Evolutionary conservation across 2,888 invertebrate species (phyloP), one percentile per base, ranked within the genome.

Genomic region (Mantis religiosa): DNA sequence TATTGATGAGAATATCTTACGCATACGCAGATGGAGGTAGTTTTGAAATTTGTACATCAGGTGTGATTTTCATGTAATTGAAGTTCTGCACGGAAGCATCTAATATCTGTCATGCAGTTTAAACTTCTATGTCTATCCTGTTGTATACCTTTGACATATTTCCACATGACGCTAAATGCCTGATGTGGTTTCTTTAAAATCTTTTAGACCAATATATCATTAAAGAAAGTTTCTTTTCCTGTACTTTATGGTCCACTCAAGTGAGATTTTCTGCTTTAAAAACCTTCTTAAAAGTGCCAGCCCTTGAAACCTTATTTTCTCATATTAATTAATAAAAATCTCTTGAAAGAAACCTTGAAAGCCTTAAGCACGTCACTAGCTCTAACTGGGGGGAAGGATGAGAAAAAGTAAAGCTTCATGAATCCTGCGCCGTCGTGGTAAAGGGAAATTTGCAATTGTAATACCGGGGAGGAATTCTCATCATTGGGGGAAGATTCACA

Each of bases 391-490:
- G 15, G 14, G 54, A 71, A 20, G 54, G 25, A 20, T 15, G 54
- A 71, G 54, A 71, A 71, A 71, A 71, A 20, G 54, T 71, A 71
- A 71, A 71, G 54, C 54, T 20, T 15, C 54, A 71, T 25, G 54
- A 71, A 71, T 6, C 54, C 54, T 71, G 54, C 54, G 54, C 25
- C 54, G 54, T 71, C 54, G 54, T 71, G 54, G 54, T 85, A 86
- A 86, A 86, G 81, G 86, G 86, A 86, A 81, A 86, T 86, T 86
- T 86, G 86, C 86, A 86, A 86, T 86, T 86, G 86, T 86, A 86
- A 86, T 86, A 81, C 30, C 47, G 27, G 81, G 27, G 81, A 86
- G 86, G 25, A 81, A 81, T 71, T 86, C 81, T 86, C 86, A 86
- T 86, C 86, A 71, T 54, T 81, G 30, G 86, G 25, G 85, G 27